phyloP scores from a whole-genome alignment of 2,797 vertebrate species.

The Anguilla megastoma region DNA sequence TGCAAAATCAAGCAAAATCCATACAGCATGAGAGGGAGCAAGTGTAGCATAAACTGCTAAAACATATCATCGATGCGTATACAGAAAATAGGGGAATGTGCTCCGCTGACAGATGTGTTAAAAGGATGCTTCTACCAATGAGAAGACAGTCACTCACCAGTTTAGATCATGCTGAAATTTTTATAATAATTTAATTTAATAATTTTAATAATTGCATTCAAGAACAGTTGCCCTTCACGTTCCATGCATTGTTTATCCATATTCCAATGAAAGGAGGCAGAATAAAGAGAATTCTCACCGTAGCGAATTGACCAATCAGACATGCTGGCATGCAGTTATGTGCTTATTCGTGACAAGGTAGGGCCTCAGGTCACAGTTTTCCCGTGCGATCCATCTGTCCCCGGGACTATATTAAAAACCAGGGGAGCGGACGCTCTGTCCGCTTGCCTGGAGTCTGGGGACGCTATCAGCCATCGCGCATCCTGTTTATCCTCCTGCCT shows the following conservation, averaged over 20 bases:
- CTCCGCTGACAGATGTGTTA: too few relatives aligned
- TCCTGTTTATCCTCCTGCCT: conserved; percentile 5
- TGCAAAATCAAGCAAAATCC: background rate
- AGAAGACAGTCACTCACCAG: too few relatives aligned
- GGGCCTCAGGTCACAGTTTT: background rate
- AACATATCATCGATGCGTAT: background rate
- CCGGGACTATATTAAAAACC: conserved; percentile 9
- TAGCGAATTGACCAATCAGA: background rate
- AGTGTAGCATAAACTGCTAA: background rate
- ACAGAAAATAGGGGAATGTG: background rate
- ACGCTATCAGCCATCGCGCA: background rate
- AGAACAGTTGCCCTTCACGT: too few relatives aligned
- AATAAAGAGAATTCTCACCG: background rate
- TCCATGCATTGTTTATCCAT: too few relatives aligned
- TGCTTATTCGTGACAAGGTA: background rate
- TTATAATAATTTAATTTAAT: too few relatives aligned
- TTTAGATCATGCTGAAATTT: too few relatives aligned
- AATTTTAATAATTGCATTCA: too few relatives aligned
- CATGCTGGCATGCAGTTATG: background rate
- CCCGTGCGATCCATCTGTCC: background rate
- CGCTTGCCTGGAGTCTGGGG: background rate
- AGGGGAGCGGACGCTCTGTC: background rate
- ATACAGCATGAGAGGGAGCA: background rate
- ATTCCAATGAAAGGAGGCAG: background rate
- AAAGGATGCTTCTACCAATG: too few relatives aligned